These are phyloP conservation scores for Flexamia atlantica DNA, from an alignment of 2,888 invertebrate genomes.

Conservation along the genomic window DNA sequence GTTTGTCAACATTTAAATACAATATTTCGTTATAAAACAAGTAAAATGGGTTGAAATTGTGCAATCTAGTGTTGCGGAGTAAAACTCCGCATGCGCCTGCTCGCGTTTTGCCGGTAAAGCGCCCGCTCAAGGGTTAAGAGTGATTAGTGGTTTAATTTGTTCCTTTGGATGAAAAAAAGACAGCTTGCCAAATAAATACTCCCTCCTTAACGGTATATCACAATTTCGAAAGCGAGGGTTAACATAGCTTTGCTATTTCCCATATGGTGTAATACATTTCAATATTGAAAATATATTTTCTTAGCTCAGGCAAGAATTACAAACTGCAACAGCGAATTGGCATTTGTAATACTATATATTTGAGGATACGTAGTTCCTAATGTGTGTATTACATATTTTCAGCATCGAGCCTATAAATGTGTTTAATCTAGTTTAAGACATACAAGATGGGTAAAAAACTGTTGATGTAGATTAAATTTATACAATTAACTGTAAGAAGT, in stretches of 20 bases:
- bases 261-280: background rate
- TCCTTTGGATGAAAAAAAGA: too few relatives aligned
- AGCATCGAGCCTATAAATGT: slow-evolving; percentile 39
- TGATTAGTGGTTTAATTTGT: too few relatives aligned
- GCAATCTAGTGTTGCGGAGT: too few relatives aligned
- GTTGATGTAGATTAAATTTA: background rate
- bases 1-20: too few relatives aligned
- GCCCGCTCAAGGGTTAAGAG: too few relatives aligned
- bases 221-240: background rate
- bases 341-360: slow-evolving; percentile 13
- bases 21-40: too few relatives aligned
- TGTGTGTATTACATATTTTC: slow-evolving; percentile 18
- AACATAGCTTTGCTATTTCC: too few relatives aligned
- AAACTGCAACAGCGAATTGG: slow-evolving; percentile 15
- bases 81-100: too few relatives aligned
- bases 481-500: background rate
- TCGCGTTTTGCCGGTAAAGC: too few relatives aligned
- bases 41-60: too few relatives aligned
- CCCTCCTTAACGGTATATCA: background rate
- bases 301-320: background rate
- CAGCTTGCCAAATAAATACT: background rate
- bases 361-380: slow-evolving; percentile 30
- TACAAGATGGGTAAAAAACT: background rate
- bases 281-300: background rate
- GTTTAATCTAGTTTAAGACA: background rate